Base-by-base conservation (phyloP, 2,888 invertebrate species). In the Cataglyphis albicans region DNA sequence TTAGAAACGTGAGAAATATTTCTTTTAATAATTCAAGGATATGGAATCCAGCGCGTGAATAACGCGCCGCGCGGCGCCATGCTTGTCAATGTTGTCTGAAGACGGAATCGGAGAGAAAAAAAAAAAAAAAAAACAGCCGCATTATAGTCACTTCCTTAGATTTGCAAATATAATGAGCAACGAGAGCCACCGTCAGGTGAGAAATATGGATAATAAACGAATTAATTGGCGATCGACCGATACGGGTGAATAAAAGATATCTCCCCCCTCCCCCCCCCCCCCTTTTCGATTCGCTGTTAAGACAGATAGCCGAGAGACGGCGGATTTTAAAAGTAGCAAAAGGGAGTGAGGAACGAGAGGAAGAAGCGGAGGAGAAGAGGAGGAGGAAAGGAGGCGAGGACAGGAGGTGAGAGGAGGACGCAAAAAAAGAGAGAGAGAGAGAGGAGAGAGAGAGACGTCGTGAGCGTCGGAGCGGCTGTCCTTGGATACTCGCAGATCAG, bases 401-500 rank as follows among this genome's bases (percentile, higher is more conserved):
- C 7, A 21, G 25, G 55, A 44, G 41, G 59, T 52, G 80, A 61
- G 25, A 57, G 57, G 61, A n/a, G 7, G 44, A 44, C 18, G 3
- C 3, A 83, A 57, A 70, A 64, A n/a, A 48, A 48, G 64, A 59
- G 44, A 52, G 35, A 52, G 55, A 59, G 72, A 44, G 68, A 2
- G 32, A 67, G 76, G 25, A 29, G 44, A 61, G 73, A 76, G 65
- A 82, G 80, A 64, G 73, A 75, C 64, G 75, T 84, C 80, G 90
- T 84, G 87, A 90, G 89, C 90, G 86, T 91, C 90, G 86, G 91
- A 92, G 93, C 93, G 92, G 94, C 91, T 94, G 94, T 94, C 94
- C 94, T 94, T 94, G 94, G 93, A 94, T 92, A 91, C 93, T 93
- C 94, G 93, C 93, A 92, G 93, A 94, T 93, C 93, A 93, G 87